Evolutionary conservation across 2,888 invertebrate species (phyloP), one percentile per base, ranked within the genome.

Genomic region (Apodemia zela): DNA sequence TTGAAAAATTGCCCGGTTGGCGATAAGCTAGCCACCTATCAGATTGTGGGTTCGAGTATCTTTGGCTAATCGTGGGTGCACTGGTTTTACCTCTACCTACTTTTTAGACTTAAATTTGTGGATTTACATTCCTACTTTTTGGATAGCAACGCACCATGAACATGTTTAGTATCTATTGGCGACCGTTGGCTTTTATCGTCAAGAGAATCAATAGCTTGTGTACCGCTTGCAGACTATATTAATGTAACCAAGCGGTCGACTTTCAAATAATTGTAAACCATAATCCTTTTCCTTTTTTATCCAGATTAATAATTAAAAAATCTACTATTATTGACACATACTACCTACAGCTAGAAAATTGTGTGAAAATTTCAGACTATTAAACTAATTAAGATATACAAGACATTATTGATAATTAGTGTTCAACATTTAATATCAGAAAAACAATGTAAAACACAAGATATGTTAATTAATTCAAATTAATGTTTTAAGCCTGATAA

Each of bases 401-500:
- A 42, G n/a, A 42, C 15, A 54, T 54, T 25, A 13, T 54, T 21
- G 13, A 15, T 54, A 54, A 54, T 54, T 54, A 15, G 13, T 54
- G 54, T 15, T 54, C 25, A 13, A 25, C 25, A 54, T 54, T 13
- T 1, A 54, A 54, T 21, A 21, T 25, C 25, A 25, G 2, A 54
- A 25, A 54, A 54, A 54, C 21, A 21, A 54, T 21, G 54, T 7
- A 13, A 54, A 54, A 21, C 25, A 21, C 25, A 54, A 25, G 2
- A 54, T 25, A 54, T 54, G 54, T 54, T 54, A 54, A 21, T 54
- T 13, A 25, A 54, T 21, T 13, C 5, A 25, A 54, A 25, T 54
- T 15, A 25, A 54, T 54, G 15, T 15, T 21, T 6, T 13, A 21
- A 33, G 25, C 18, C 2, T 15, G 13, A 2, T 15, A 25, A 25